A percentile compares a stretch with the other conserved stretches of the same genome.
Evolutionary conservation across 2,888 invertebrate genomes (phyloP).

Genomic region (Brachyptera putata): DNA sequence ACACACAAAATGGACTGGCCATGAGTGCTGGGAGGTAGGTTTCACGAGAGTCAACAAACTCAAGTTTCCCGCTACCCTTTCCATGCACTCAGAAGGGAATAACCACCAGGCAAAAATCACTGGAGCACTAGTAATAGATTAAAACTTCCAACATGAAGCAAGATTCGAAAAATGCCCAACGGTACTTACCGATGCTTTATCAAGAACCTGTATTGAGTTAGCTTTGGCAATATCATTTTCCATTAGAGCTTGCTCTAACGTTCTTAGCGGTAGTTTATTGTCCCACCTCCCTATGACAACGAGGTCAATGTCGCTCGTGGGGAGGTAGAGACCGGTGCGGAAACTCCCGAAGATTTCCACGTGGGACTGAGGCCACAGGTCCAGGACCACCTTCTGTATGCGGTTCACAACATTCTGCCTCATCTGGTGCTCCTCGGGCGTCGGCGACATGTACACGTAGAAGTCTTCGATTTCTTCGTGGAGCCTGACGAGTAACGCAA

Average conservation of each 20-base stretch:
- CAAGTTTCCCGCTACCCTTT: too few relatives aligned
- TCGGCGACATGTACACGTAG: constrained; percentile 90
- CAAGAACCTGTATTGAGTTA: constrained; percentile 89
- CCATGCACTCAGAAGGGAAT: too few relatives aligned
- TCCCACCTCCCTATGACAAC: constrained; percentile 83
- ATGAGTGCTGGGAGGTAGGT: too few relatives aligned
- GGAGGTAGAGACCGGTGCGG: constrained; percentile 94
- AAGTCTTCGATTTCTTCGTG: constrained; percentile 98
- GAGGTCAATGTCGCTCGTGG: constrained; percentile 80
- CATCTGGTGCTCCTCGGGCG: constrained; percentile 84
- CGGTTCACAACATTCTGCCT: constrained; percentile 84
- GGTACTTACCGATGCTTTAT: constrained; percentile 88
- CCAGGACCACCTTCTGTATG: constrained; percentile 80
- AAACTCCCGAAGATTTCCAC: constrained; percentile 98
- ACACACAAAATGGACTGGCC: too few relatives aligned
- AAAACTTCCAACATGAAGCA: too few relatives aligned
- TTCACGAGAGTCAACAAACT: too few relatives aligned
- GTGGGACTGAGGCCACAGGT: constrained; percentile 88
- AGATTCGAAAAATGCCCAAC: too few relatives aligned
- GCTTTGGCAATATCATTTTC: constrained; percentile 86
- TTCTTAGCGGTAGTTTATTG: constrained; percentile 76
- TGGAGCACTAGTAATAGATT: too few relatives aligned
- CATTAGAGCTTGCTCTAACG: constrained; percentile 84
- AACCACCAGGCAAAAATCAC: too few relatives aligned
- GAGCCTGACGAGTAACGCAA: constrained; percentile 56